Conservation (phyloP, 1,140 invertebrate species). For the Myzus persicae region DNA sequence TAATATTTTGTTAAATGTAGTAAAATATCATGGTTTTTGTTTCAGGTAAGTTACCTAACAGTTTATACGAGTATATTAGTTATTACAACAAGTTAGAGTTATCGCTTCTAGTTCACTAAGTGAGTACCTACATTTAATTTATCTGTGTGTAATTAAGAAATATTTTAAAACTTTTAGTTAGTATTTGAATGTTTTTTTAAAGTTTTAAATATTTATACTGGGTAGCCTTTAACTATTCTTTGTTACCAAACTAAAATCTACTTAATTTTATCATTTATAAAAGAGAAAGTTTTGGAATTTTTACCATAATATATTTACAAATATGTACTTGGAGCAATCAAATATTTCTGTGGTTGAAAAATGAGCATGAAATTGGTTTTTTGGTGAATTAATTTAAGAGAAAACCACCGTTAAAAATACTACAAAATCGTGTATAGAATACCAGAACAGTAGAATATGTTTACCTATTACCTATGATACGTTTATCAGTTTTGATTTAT, state of each 20-base stretch:
- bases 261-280: neutral
- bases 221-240: neutral
- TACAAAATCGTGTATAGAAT: neutral
- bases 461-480: neutral
- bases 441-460: neutral
- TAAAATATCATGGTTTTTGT: neutral
- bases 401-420: neutral
- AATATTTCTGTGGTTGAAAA: neutral
- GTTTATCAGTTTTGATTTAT: neutral
- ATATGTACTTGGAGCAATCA: neutral
- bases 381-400: neutral
- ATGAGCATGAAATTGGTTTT: neutral
- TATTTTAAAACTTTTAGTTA: neutral
- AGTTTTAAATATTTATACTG: neutral
- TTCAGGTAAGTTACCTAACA: neutral
- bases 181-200: neutral
- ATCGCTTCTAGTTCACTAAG: neutral
- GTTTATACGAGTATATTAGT: neutral
- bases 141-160: too few relatives aligned
- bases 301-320: neutral
- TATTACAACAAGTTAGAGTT: neutral
- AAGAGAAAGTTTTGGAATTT: neutral
- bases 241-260: neutral
- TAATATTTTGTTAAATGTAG: neutral
- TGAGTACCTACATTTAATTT: neutral